These are phyloP conservation scores for Scaptomyza pallida DNA, from an alignment of 1,140 invertebrate genomes.

Conservation along the genomic window DNA sequence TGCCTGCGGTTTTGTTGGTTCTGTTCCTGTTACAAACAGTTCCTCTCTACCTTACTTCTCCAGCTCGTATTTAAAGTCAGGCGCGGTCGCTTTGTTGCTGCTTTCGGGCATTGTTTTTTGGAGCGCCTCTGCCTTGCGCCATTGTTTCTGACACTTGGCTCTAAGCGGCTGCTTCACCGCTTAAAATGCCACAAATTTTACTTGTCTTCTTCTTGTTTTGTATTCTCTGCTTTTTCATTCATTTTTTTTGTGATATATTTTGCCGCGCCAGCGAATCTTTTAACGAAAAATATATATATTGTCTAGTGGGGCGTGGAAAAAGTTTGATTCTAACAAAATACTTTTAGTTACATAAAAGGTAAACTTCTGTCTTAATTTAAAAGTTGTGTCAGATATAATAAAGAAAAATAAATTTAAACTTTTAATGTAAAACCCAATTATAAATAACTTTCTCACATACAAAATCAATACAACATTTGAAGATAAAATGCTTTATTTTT, in stretches of 20 bases:
- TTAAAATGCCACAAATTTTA: constrained; percentile 68
- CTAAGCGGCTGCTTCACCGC: constrained; percentile 70
- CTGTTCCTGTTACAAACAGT: constrained; percentile 19
- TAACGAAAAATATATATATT: not conserved
- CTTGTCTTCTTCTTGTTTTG: constrained; percentile 38
- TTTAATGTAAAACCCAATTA: not conserved
- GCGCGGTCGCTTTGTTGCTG: constrained; percentile 32
- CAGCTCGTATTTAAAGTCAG: constrained; percentile 25
- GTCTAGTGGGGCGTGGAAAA: not conserved
- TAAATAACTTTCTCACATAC: not conserved
- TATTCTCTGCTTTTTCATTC: not conserved
- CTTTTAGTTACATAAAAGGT: too few relatives aligned
- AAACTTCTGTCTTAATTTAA: too few relatives aligned
- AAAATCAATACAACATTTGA: not conserved
- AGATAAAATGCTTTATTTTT: too few relatives aligned
- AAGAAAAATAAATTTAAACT: not conserved
- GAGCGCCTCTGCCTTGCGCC: constrained; percentile 49
- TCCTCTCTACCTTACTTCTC: not conserved
- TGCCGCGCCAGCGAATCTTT: constrained; percentile 24
- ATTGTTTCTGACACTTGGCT: constrained; percentile 73
- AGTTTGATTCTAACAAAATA: too few relatives aligned
- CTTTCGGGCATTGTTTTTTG: constrained; percentile 40
- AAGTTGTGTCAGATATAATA: too few relatives aligned
- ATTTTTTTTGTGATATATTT: constrained; percentile 41
- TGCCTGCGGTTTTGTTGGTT: constrained; percentile 63